Base-by-base conservation (phyloP, 2,888 invertebrate species). In the Belgica antarctica region DNA sequence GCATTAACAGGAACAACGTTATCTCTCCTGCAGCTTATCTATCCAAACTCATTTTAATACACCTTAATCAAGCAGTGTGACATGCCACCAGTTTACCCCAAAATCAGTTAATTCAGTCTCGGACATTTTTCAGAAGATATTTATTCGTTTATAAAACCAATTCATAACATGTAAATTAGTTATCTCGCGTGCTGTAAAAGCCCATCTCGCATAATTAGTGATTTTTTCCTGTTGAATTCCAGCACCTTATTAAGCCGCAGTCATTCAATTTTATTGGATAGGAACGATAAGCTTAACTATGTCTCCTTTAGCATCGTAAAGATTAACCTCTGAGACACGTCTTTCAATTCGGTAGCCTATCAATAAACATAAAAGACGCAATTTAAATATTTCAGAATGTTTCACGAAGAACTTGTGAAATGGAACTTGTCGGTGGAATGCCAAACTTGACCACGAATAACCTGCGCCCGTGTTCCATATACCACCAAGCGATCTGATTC, bases 91-190 rank as follows among this genome's bases (percentile, higher is more conserved):
- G n/a, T n/a, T n/a, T n/a, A n/a, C n/a, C n/a, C n/a, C n/a, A n/a
- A n/a, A n/a, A n/a, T n/a, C n/a, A n/a, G n/a, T n/a, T n/a, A n/a
- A n/a, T n/a, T n/a, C n/a, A n/a, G n/a, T n/a, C n/a, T n/a, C n/a
- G n/a, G n/a, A n/a, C n/a, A n/a, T n/a, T n/a, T n/a, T n/a, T n/a
- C n/a, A n/a, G n/a, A n/a, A n/a, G n/a, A n/a, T n/a, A n/a, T n/a
- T n/a, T n/a, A n/a, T n/a, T n/a, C n/a, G n/a, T n/a, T n/a, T n/a
- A n/a, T n/a, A n/a, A n/a, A n/a, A 15, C n/a, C 12, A 41, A 41
- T 41, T n/a, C n/a, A 52, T 52, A 52, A 52, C 52, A 52, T 52
- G 52, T 52, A 52, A 52, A 52, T 52, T 17, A 52, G 52, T 52
- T n/a, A 8, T 52, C 22, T 22, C 15, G n/a, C 12, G 15, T 41